Evolutionary conservation across 2,797 vertebrate genomes (phyloP).

Genomic region (Rallus crepitans): DNA sequence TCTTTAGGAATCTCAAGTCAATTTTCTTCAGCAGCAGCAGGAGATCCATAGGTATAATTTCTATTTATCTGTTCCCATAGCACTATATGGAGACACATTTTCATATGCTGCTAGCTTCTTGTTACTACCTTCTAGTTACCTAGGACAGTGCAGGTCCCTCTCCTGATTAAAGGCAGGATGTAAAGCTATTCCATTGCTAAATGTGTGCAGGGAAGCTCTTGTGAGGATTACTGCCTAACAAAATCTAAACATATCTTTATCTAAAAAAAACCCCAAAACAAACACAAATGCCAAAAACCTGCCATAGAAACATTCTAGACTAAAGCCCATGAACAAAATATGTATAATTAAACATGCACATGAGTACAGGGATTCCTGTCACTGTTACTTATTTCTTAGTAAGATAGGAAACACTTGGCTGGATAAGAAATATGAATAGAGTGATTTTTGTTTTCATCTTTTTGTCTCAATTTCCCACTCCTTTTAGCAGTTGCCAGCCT

Average conservation of each 20-base stretch:
- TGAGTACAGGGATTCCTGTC: neutral
- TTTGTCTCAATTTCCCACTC: neutral
- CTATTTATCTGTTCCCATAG: neutral
- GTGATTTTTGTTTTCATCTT: neutral
- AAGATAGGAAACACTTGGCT: neutral
- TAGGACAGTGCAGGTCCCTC: neutral
- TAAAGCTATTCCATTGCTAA: neutral
- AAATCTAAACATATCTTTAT: neutral
- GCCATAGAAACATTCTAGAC: accelerated
- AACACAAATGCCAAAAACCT: neutral
- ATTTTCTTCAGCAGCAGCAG: neutral
- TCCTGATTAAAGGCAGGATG: neutral
- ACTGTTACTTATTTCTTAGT: neutral
- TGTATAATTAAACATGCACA: neutral
- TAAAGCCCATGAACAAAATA: neutral
- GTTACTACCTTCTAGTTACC: neutral
- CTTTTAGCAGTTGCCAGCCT: neutral
- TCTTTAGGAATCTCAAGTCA: neutral
- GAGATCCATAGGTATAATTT: neutral
- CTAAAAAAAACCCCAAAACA: neutral
- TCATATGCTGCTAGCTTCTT: neutral
- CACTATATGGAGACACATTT: neutral
- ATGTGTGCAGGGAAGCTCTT: neutral
- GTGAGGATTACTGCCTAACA: neutral
- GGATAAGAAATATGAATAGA: neutral